Percentiles rank a stretch among this genome's conserved stretches.
Evolutionary conservation across 2,797 vertebrate species (phyloP).

Genomic region (Phataginus tetradactyla): DNA sequence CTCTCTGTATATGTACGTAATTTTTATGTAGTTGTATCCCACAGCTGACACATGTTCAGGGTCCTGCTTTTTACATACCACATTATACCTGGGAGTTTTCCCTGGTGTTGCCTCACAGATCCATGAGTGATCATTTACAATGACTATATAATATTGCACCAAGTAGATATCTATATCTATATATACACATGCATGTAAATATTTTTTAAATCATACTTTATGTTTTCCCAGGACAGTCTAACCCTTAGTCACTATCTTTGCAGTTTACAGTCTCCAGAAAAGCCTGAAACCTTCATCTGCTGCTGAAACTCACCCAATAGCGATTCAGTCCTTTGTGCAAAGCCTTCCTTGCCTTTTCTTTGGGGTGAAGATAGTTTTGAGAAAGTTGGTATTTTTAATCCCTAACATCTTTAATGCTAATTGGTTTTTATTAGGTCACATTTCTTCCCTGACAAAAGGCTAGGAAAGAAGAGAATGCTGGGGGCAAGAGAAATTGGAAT

Average conservation of each 20-base stretch:
- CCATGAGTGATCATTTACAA: neutral
- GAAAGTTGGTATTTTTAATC: neutral
- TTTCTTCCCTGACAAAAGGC: neutral
- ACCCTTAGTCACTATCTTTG: neutral
- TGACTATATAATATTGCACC: neutral
- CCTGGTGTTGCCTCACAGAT: neutral
- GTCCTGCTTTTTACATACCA: neutral
- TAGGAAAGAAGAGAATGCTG: neutral
- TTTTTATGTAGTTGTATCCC: neutral
- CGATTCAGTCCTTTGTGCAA: neutral
- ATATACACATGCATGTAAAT: neutral
- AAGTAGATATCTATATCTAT: neutral
- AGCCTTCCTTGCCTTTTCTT: conserved; percentile 30
- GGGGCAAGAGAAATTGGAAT: neutral
- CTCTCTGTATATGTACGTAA: neutral
- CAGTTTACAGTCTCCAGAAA: neutral
- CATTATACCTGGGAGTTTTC: neutral
- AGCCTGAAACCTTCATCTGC: neutral
- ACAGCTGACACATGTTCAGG: neutral
- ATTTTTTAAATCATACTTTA: neutral
- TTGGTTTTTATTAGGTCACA: neutral
- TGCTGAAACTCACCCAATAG: neutral
- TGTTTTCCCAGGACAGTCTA: neutral
- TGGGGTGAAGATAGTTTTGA: neutral
- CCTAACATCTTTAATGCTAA: neutral